phyloP scores from a whole-genome alignment of 2,797 vertebrate species.

The Carapus acus region DNA sequence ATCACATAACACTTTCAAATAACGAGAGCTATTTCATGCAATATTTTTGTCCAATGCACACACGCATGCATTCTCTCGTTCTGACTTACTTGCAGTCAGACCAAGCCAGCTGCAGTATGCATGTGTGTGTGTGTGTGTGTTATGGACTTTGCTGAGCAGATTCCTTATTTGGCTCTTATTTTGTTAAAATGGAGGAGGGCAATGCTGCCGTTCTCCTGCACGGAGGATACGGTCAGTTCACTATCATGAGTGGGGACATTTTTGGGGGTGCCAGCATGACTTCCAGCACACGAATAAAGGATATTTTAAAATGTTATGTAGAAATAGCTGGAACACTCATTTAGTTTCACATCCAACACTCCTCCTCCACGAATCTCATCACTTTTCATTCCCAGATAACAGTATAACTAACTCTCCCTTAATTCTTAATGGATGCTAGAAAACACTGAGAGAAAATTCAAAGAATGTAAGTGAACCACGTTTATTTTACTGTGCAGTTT shows the following conservation, averaged over 20 bases:
- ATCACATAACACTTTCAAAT: no score
- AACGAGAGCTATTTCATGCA: conserved; percentile 1
- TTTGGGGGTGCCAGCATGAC: conserved; percentile 23
- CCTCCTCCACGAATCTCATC: conserved; percentile 12
- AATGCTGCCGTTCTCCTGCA: conserved; percentile 27
- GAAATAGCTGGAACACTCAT: conserved; percentile 25
- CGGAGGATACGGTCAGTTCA: conserved; percentile 25
- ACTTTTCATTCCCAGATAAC: not conserved
- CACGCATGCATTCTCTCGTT: conserved; percentile 14
- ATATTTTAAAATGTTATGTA: conserved; percentile 28
- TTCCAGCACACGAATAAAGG: conserved; percentile 37
- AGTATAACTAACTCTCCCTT: no score
- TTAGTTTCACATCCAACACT: conserved; percentile 9
- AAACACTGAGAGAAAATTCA: not conserved
- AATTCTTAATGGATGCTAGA: not conserved
- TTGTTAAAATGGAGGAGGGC: conserved; percentile 54
- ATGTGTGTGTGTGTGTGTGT: conserved; percentile 18
- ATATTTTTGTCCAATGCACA: conserved; percentile 9
- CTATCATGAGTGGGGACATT: conserved; percentile 19
- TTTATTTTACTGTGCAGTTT: not conserved
- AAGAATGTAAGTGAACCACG: not conserved
- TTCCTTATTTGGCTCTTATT: conserved; percentile 50
- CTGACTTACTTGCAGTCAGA: conserved; percentile 28
- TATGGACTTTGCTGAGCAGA: conserved; percentile 36
- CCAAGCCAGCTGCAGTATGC: conserved; percentile 31